Evolutionary conservation across 2,113 vertebrate genomes (phyloP), one percentile per base, ranked within the genome.

Genomic region (Leptodactylus fuscus): DNA sequence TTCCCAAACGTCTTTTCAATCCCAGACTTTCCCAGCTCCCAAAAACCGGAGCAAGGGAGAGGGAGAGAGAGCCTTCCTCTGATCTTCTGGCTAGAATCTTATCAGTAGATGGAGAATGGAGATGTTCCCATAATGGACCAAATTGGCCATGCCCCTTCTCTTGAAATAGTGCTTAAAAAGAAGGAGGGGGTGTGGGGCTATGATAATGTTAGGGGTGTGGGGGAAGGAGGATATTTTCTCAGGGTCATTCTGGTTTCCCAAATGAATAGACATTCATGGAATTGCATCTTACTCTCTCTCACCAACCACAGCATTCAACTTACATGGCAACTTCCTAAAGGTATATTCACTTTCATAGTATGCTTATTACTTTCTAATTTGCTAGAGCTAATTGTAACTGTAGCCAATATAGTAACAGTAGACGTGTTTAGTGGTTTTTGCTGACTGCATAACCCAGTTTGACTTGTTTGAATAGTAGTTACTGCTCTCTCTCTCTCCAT

Each of bases 1-100:
- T 77, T 70, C 60, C 71, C 85, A 80, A 81, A 78, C 85, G 87
- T 83, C 83, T 67, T 77, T 81, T 81, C 53, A 69, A 18, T 49
- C 36, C 22, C n/a, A 79, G 77, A 85, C 87, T 75, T 85, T 87
- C 85, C 51, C 69, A 75, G 67, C 79, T 46, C 69, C 55, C 73
- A 49, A 67, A 46, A 48, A 4, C 38, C 16, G 46, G 32, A 78
- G 69, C 49, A 22, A 73, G 71, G 41, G 51, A 75, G 70, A 75
- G 32, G 55, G 53, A 24, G 27, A 65, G 27, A 27, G 16, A 36
- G 44, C 60, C 70, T 70, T n/a, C 67, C 32, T 62, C 67, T 81
- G 79, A 81, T 86, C 79, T 87, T 49, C 69, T 22, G 58, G 51
- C 44, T 34, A 85, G 48, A 55, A 65, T 85, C 48, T 71, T 71